Evolutionary conservation across 2,797 vertebrate genomes (phyloP), one percentile per base, ranked within the genome.

Genomic region (Pangasius krempfi): DNA sequence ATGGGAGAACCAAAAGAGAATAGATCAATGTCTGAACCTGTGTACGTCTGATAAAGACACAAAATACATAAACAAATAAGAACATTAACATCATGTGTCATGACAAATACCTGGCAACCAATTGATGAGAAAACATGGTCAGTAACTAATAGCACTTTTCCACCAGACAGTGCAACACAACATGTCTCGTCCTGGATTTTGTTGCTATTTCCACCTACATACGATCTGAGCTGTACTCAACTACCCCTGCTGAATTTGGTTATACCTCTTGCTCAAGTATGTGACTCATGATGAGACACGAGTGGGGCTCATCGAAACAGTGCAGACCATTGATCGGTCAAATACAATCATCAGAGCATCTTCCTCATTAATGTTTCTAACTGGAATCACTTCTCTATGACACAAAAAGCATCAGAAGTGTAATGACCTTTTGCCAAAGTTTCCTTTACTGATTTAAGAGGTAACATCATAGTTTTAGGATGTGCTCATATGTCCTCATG

Each of bases 1-100:
- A 99, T 93, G 0, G 97, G 97, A 25, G 97, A 98, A 44, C 98
- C 98, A 50, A 99, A 98, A 27, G 97, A 95, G 92, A 98, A 96
- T 37, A 96, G 93, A 30, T 97, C 96, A 3, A 97, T 91, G 68
- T 97, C 97, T 22, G 98, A 98, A 47, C 92, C 97, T 72, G 84
- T 92, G 5, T 97, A 97, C 0, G 96, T 95, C 98, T 99, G 92
- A 40, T 12, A 94, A 83, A 58, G 16, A 62, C 88, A 89, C 16
- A 72, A 62, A 87, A 80, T 9, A 44, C 60, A 81, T 10, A 75
- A 12, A 56, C 37, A 91, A 20, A 62, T 4, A 87, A 56, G 7
- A 84, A 84, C n/a, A 52, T 66, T 84, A 66, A 82, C 33, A 54
- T 68, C 20, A 66, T 56, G 5, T 56, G 0, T 44, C 37, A 76